phyloP scores from a whole-genome alignment of 1,140 invertebrate species.

The Drosophila mayri region DNA sequence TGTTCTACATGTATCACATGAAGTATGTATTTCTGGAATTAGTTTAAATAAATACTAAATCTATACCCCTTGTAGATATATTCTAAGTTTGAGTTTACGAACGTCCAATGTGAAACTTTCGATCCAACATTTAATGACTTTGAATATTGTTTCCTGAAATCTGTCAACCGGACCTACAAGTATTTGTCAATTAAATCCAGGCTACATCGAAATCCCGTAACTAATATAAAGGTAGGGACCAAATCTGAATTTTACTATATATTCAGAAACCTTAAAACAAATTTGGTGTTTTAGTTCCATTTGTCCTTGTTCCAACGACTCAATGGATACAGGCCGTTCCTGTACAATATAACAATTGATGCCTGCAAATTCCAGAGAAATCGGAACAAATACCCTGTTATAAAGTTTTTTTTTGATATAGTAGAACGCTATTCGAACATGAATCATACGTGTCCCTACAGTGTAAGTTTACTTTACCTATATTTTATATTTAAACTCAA shows the following conservation, averaged over 20 bases:
- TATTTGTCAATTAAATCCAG: neutral
- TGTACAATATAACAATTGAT: slow-evolving; percentile 14
- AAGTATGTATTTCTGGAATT: neutral
- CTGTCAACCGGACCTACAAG: slow-evolving; percentile 15
- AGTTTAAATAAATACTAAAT: neutral
- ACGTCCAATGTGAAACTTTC: neutral
- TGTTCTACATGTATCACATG: neutral
- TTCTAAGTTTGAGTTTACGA: slow-evolving; percentile 13
- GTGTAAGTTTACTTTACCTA: slow-evolving; percentile 5
- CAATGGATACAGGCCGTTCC: slow-evolving; percentile 19
- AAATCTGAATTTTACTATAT: neutral
- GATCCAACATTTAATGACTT: neutral
- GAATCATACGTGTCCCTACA: slow-evolving; percentile 4
- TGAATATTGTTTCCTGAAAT: slow-evolving; percentile 18
- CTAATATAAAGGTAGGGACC: neutral
- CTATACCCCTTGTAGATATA: neutral
- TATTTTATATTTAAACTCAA: neutral
- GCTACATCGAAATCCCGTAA: neutral
- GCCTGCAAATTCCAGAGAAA: slow-evolving; percentile 1
- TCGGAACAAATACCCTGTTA: neutral
- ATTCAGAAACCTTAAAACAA: neutral
- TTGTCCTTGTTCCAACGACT: neutral
- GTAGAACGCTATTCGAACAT: neutral
- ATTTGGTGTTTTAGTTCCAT: neutral
- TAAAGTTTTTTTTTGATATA: neutral